Conservation (phyloP, 1,140 invertebrate genomes). For the Drosophila bipectinata region DNA sequence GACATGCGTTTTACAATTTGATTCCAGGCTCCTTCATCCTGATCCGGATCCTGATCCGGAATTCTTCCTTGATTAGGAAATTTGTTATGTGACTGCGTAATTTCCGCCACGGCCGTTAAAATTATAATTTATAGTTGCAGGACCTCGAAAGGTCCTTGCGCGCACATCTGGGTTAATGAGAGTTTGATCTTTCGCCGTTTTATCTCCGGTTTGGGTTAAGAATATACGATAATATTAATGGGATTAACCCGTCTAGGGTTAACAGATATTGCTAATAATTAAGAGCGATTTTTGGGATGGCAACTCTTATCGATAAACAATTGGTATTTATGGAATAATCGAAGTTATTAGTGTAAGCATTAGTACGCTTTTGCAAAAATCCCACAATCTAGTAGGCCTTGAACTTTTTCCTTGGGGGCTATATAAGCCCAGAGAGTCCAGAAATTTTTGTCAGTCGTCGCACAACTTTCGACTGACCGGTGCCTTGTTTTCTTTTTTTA, state of each 20-base stretch:
- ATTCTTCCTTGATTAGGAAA: conserved; percentile 57
- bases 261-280: neutral
- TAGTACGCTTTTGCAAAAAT: too few relatives aligned
- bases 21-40: conserved; percentile 1
- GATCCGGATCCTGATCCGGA: conserved; percentile 39
- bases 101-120: conserved; percentile 60
- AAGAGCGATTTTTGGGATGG: too few relatives aligned
- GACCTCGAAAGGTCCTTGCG: conserved; percentile 7
- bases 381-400: too few relatives aligned
- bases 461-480: neutral
- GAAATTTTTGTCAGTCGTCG: too few relatives aligned
- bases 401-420: too few relatives aligned
- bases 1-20: conserved; percentile 4
- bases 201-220: conserved; percentile 40
- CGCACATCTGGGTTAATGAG: conserved; percentile 59
- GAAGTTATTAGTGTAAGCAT: too few relatives aligned
- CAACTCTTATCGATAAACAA: too few relatives aligned
- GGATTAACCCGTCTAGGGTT: conserved; percentile 12
- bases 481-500: neutral
- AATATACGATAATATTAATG: conserved; percentile 1
- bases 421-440: too few relatives aligned
- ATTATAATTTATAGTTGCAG: conserved; percentile 64
- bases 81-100: conserved; percentile 77
- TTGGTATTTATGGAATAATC: too few relatives aligned
- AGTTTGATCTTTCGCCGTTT: conserved; percentile 50